Evolutionary conservation across 1,140 invertebrate species (phyloP), one percentile per base, ranked within the genome.

Genomic region (Dreissena rostriformis): DNA sequence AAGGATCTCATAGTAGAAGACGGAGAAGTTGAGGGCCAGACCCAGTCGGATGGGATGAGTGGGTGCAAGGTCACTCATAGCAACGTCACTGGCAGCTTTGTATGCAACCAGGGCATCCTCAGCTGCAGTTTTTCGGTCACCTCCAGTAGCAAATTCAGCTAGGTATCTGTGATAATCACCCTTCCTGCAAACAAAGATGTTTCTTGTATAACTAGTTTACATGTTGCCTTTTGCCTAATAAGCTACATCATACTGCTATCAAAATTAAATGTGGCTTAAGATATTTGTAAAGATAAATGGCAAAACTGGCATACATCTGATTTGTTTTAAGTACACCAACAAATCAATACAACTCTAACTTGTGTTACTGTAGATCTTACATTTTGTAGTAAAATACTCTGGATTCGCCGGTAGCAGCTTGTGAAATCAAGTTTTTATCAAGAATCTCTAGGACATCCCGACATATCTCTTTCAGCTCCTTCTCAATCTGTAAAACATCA

Each of bases 351-450:
- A 39, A 39, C 39, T 39, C 2, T 8, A 39, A 39, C 39, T 39
- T 39, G 2, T 39, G 8, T 39, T 39, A 39, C 39, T 39, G 2
- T 5, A 39, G 8, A 39, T 39, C 95, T 95, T 96, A 98, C 98
- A 98, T 98, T 96, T 99, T 99, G 94, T 98, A 98, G 94, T 99
- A 99, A 95, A 99, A 99, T 89, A 99, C 98, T 96, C 97, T 98
- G 87, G 97, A 98, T 95, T 99, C 98, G 87, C 97, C 97, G 90
- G 96, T 96, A 85, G 96, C 96, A 89, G 97, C 97, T 94, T 96
- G 96, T 85, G 97, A 97, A 94, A 99, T 98, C 88, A 99, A 95
- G 95, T 98, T 96, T 51, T 91, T 88, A 22, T 92, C 91, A 22
- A 93, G 67, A 57, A 93, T 88, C n/a, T 86, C 95, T 83, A 99